These are phyloP conservation scores for Xiphophorus couchianus DNA, from an alignment of 2,113 vertebrate species.

Conservation along the genomic window DNA sequence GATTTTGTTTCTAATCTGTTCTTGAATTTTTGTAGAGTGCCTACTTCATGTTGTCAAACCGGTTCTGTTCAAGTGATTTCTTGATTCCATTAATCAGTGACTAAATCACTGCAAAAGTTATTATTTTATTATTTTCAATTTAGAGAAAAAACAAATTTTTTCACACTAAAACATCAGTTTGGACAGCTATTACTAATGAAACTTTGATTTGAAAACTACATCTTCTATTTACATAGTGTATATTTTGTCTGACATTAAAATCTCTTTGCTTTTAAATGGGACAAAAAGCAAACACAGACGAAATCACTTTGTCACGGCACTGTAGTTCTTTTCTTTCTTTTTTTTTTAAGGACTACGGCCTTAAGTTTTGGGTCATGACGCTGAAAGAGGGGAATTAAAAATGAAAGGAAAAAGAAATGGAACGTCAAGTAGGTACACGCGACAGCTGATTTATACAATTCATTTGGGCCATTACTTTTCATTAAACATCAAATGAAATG, in stretches of 20 bases:
- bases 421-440: slow-evolving; percentile 97
- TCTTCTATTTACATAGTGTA: neutral
- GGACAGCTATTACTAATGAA: too few relatives aligned
- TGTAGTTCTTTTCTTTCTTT: neutral
- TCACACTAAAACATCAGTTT: too few relatives aligned
- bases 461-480: slow-evolving; percentile 99
- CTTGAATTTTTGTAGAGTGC: too few relatives aligned
- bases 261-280: neutral
- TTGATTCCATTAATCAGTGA: too few relatives aligned
- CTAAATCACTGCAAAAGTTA: too few relatives aligned
- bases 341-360: slow-evolving; percentile 18
- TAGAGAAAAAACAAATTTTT: too few relatives aligned
- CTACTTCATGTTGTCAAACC: too few relatives aligned
- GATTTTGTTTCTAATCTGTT: too few relatives aligned
- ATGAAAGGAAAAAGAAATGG: slow-evolving; percentile 85
- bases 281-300: slow-evolving; percentile 25
- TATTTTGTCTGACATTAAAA: neutral
- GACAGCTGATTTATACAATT: slow-evolving; percentile 99
- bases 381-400: slow-evolving; percentile 71
- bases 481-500: slow-evolving; percentile 99
- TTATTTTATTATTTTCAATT: too few relatives aligned
- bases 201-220: too few relatives aligned
- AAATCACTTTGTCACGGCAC: neutral
- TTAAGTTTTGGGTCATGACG: slow-evolving; percentile 51
- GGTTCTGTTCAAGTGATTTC: too few relatives aligned